Evolutionary conservation across 2,888 invertebrate species (phyloP), one percentile per base, ranked within the genome.

Genomic region (Ephialtes manifestator): DNA sequence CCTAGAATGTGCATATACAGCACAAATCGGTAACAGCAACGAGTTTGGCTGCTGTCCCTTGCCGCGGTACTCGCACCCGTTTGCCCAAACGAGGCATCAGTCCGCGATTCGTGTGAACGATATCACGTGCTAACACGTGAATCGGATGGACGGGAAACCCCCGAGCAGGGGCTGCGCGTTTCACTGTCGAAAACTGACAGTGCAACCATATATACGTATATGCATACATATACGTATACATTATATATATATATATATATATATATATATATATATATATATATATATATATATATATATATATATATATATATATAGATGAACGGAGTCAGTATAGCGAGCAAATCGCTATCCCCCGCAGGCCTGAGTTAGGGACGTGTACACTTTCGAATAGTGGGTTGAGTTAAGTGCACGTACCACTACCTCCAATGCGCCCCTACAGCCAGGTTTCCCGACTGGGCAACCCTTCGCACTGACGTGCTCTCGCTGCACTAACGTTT

Each of bases 91-190:
- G 51, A 65, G 35, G 35, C 39, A 65, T 65, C 65, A 58, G 13
- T 1, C 28, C 24, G 68, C 24, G 53, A 67, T 74, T 79, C 87
- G 88, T 88, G 87, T 84, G 88, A 88, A 86, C 86, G 81, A 82
- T 86, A 87, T 87, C 88, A 88, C 88, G 86, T 88, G 88, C 84
- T 85, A 81, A 80, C 87, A 85, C 85, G 81, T 87, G 75, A 87
- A 85, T 70, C 68, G 70, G 84, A 85, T 70, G 81, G 81, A 81
- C 81, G 84, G 70, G 65, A 76, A 24, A 63, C 20, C 76, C 65
- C 63, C 39, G 65, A 76, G 65, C 63, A 18, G 65, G 65, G 48
- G 65, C 39, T 18, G 31, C 20, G 76, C 79, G 67, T 81, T 76
- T 85, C 76, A 43, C 86, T 81, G 82, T 81, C 71, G 75, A 83